phyloP scores from a whole-genome alignment of 1,140 invertebrate species.

The Drosophila subobscura region DNA sequence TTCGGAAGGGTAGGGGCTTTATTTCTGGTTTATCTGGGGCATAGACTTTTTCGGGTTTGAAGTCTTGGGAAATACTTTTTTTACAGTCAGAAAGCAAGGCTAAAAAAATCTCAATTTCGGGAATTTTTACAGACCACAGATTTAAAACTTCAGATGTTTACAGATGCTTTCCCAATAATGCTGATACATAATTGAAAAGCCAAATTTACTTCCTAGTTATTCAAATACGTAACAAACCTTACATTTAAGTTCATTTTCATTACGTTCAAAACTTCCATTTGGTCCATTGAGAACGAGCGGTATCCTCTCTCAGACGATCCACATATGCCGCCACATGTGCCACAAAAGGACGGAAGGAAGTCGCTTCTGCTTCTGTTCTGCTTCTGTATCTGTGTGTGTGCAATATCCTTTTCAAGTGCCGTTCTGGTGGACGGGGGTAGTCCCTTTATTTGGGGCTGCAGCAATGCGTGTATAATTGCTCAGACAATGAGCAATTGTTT shows the following conservation, averaged over 20 bases:
- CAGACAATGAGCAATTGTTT: constrained; percentile 82
- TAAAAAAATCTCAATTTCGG: no score
- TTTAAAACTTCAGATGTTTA: no score
- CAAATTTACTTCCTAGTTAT: no score
- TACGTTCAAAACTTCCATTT: constrained; percentile 36
- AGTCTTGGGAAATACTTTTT: no score
- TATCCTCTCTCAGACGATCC: constrained; percentile 25
- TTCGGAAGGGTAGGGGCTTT: not conserved
- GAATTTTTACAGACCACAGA: no score
- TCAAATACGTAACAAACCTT: no score
- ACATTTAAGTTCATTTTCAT: constrained; percentile 41
- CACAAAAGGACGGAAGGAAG: constrained; percentile 43
- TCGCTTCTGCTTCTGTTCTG: constrained; percentile 8
- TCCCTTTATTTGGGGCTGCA: constrained; percentile 48
- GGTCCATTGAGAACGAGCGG: constrained; percentile 12
- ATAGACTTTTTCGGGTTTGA: no score
- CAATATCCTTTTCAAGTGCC: constrained; percentile 55
- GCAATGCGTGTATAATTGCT: constrained; percentile 79
- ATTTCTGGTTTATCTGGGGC: not conserved
- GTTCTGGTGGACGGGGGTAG: constrained; percentile 7
- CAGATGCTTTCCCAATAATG: no score
- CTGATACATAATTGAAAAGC: no score
- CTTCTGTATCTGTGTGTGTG: constrained; percentile 18
- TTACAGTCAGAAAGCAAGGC: no score
- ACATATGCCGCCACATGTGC: constrained; percentile 52